Evolutionary conservation across 2,797 vertebrate genomes (phyloP).

Genomic region (Tragelaphus eurycerus): DNA sequence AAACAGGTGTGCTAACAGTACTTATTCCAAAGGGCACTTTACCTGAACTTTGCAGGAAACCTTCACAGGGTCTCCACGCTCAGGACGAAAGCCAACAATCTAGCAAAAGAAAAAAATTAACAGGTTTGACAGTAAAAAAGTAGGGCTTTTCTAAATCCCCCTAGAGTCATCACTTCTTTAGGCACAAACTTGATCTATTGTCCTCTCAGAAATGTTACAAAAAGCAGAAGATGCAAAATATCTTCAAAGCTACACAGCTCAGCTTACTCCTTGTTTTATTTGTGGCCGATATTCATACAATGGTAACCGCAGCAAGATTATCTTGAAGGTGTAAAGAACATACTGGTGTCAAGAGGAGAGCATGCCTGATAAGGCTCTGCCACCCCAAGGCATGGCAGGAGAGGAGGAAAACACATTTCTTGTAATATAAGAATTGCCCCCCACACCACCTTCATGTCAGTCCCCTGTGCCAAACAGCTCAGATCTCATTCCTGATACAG

Average conservation of each 20-base stretch:
- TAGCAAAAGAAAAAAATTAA: slow-evolving; percentile 76
- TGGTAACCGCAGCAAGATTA: background rate
- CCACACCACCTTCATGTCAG: background rate
- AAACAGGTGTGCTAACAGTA: slow-evolving; percentile 8
- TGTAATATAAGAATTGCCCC: background rate
- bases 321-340: slow-evolving; percentile 1
- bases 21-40: slow-evolving; percentile 70
- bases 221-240: slow-evolving; percentile 24
- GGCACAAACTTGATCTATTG: background rate
- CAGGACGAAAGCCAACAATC: slow-evolving; percentile 96
- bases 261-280: background rate
- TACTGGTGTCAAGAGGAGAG: background rate
- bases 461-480: slow-evolving; percentile 7
- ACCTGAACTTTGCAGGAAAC: slow-evolving; percentile 94
- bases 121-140: slow-evolving; percentile 20
- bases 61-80: slow-evolving; percentile 91
- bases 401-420: slow-evolving; percentile 24
- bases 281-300: background rate
- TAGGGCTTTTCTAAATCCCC: background rate
- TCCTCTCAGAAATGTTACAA: slow-evolving; percentile 14
- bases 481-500: background rate
- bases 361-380: slow-evolving; percentile 12
- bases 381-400: background rate
- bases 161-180: background rate
- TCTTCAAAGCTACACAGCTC: background rate